phyloP scores from a whole-genome alignment of 1,140 invertebrate species.

The Drosophila quadrilineata region DNA sequence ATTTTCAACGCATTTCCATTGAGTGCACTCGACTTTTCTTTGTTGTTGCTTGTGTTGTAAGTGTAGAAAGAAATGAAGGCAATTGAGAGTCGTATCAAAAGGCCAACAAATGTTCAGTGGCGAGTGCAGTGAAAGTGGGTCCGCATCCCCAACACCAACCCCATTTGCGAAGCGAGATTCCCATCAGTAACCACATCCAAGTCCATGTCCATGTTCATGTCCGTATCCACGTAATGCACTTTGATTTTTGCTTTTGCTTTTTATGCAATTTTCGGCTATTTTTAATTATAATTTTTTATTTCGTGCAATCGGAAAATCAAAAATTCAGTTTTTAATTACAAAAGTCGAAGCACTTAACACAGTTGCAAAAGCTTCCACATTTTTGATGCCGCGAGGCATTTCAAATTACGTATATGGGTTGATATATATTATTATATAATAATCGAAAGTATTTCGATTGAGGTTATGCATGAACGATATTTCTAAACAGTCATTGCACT shows the following conservation, averaged over 20 bases:
- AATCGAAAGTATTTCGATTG: not conserved
- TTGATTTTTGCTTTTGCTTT: constrained; percentile 50
- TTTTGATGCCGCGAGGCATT: not conserved
- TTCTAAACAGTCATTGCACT: too few species aligned
- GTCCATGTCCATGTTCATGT: constrained; percentile 17
- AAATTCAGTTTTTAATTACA: constrained; percentile 60
- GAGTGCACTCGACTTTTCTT: constrained; percentile 24
- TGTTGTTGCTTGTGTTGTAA: too few species aligned
- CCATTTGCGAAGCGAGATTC: too few species aligned
- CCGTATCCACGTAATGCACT: constrained; percentile 45
- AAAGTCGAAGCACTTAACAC: constrained; percentile 36
- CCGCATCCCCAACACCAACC: constrained; percentile 3
- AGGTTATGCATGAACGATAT: constrained; percentile 1
- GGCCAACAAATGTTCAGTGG: constrained; percentile 61
- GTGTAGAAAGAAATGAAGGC: constrained; percentile 34
- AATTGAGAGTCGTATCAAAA: constrained; percentile 24
- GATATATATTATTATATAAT: not conserved
- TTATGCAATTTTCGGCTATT: constrained; percentile 39
- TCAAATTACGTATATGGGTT: constrained; percentile 18
- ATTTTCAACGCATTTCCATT: constrained; percentile 40
- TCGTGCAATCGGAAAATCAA: constrained; percentile 42
- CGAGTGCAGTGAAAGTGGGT: constrained; percentile 70
- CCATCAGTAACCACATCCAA: constrained; percentile 6
- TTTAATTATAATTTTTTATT: constrained; percentile 62
- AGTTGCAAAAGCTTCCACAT: constrained; percentile 40